A percentile compares a stretch with the other conserved stretches of the same genome.
Conservation (phyloP, 1,140 invertebrate species). For the Cyclina sinensis region DNA sequence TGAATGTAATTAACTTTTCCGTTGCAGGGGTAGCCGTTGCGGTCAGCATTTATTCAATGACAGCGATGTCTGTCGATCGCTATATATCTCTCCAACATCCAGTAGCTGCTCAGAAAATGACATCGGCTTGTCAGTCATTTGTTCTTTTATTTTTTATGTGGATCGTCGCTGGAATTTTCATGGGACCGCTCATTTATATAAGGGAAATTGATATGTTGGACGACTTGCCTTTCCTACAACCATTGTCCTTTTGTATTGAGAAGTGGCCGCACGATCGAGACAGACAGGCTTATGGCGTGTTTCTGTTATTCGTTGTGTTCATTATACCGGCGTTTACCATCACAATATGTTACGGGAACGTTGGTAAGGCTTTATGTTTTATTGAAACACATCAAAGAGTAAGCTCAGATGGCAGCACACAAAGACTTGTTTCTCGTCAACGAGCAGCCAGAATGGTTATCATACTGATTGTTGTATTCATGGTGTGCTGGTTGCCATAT, state of each 20-base stretch:
- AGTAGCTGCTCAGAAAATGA: constrained; percentile 87
- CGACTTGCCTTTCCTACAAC: constrained; percentile 63
- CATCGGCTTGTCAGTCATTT: constrained; percentile 89
- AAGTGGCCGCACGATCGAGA: constrained; percentile 84
- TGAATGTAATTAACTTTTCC: too few relatives aligned
- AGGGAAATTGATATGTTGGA: constrained; percentile 78
- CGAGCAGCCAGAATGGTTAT: constrained; percentile 97
- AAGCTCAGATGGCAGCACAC: constrained; percentile 88
- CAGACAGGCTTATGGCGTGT: constrained; percentile 87
- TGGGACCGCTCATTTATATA: constrained; percentile 90
- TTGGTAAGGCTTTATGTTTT: constrained; percentile 88
- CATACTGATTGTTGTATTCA: constrained; percentile 96
- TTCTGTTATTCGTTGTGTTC: constrained; percentile 88
- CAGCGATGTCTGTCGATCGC: constrained; percentile 93
- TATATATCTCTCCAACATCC: constrained; percentile 92
- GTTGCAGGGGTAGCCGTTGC: constrained; percentile 91
- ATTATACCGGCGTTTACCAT: constrained; percentile 87
- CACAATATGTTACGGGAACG: constrained; percentile 87
- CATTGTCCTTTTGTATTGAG: constrained; percentile 89
- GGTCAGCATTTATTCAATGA: constrained; percentile 93
- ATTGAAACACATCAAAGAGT: constrained; percentile 87
- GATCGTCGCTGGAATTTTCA: constrained; percentile 90
- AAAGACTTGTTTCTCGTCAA: constrained; percentile 92
- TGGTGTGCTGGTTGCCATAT: constrained; percentile 97
- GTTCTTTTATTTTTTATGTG: constrained; percentile 89